phyloP scores from a whole-genome alignment of 2,888 invertebrate species.

The Sarcophaga carnaria region DNA sequence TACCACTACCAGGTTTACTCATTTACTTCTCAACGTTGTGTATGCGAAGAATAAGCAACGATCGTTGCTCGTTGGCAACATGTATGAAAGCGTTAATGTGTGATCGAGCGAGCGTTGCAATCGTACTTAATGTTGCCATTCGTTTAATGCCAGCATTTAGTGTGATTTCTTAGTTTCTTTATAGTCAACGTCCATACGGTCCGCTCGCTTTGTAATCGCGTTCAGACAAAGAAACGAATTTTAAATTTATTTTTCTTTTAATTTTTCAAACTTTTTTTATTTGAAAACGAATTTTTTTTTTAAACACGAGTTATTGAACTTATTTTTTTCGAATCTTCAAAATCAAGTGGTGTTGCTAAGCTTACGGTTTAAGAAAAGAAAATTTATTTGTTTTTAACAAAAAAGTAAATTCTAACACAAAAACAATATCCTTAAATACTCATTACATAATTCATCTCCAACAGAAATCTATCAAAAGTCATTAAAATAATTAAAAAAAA shows the following conservation, averaged over 20 bases:
- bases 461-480: background rate
- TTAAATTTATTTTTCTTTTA: conserved; percentile 52
- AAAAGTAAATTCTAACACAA: conserved; percentile 1
- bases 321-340: conserved; percentile 29
- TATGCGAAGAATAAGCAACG: no score
- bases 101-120: background rate
- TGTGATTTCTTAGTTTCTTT: conserved; percentile 76
- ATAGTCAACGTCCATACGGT: conserved; percentile 76
- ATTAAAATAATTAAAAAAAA: background rate
- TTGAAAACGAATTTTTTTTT: conserved; percentile 32
- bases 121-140: conserved; percentile 63
- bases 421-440: conserved; percentile 24
- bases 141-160: conserved; percentile 55
- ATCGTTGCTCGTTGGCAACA: conserved; percentile 3
- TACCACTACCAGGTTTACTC: background rate
- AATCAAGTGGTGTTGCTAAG: conserved; percentile 39
- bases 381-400: background rate
- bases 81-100: conserved; percentile 21
- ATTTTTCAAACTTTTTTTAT: conserved; percentile 44
- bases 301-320: conserved; percentile 11
- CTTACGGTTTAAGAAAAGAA: conserved; percentile 1
- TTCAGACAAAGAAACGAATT: conserved; percentile 66
- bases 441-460: conserved; percentile 59
- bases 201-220: conserved; percentile 76
- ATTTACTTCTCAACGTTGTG: no score